Conservation (phyloP, 1,140 invertebrate species). For the Platyscapa corneri region DNA sequence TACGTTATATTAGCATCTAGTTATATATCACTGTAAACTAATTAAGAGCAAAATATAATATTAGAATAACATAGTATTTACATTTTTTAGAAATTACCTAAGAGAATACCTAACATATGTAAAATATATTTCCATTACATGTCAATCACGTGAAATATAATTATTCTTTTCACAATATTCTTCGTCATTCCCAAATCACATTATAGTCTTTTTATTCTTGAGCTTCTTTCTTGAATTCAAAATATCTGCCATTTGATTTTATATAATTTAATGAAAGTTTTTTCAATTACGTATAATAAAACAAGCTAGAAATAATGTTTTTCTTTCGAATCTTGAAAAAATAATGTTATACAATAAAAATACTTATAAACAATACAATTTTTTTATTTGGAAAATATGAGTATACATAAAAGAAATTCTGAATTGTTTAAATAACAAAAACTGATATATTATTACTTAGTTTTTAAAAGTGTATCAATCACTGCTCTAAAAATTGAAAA, state of each 20-base stretch:
- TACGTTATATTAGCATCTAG: not conserved
- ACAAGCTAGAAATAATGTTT: not conserved
- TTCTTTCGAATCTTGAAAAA: too few relatives aligned
- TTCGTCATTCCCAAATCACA: not conserved
- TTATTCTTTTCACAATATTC: not conserved
- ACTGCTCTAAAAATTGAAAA: too few relatives aligned
- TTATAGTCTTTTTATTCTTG: not conserved
- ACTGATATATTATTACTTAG: too few relatives aligned
- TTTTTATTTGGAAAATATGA: too few relatives aligned
- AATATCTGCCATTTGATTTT: not conserved
- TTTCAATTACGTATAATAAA: not conserved
- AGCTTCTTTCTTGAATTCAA: not conserved
- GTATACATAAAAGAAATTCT: too few relatives aligned
- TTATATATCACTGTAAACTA: too few relatives aligned
- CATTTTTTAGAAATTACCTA: not conserved
- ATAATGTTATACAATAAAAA: too few relatives aligned
- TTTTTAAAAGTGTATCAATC: too few relatives aligned
- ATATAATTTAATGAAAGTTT: not conserved
- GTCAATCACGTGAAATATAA: not conserved
- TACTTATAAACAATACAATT: too few relatives aligned
- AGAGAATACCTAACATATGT: not conserved
- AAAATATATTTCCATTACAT: slow-evolving; percentile 4
- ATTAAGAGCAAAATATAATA: too few relatives aligned
- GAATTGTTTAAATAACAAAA: too few relatives aligned
- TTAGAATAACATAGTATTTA: not conserved